Evolutionary conservation across 2,797 vertebrate genomes (phyloP).

Genomic region (Acanthopagrus latus): DNA sequence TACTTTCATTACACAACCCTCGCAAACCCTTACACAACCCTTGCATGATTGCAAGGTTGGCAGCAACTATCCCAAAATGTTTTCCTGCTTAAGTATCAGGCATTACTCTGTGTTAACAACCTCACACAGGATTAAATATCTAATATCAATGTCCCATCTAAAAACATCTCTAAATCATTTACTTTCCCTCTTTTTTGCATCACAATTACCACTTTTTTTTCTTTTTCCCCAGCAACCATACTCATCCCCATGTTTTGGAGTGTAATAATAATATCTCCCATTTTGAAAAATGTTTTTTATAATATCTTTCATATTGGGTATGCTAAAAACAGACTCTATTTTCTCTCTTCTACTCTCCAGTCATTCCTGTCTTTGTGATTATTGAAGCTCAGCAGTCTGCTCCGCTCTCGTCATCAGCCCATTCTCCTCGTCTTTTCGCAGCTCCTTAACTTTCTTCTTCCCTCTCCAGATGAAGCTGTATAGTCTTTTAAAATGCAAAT

Average conservation of each 20-base stretch:
- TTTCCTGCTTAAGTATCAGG: slow-evolving; percentile 76
- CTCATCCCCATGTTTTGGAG: slow-evolving; percentile 4
- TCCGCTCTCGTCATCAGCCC: slow-evolving; percentile 26
- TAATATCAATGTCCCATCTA: slow-evolving; percentile 67
- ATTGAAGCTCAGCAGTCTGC: slow-evolving; percentile 27
- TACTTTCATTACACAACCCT: slow-evolving; percentile 73
- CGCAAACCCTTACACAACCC: slow-evolving; percentile 65
- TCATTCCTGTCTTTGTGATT: slow-evolving; percentile 21
- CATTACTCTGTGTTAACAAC: slow-evolving; percentile 80
- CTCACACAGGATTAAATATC: slow-evolving; percentile 80
- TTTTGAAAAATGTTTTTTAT: slow-evolving; percentile 22
- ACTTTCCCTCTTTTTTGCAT: slow-evolving; percentile 37
- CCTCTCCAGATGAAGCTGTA: slow-evolving; percentile 78
- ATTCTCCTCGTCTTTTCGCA: slow-evolving; percentile 25
- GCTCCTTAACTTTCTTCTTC: slow-evolving; percentile 44
- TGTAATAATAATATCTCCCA: not conserved
- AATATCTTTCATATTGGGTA: slow-evolving; percentile 15
- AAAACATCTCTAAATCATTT: slow-evolving; percentile 44
- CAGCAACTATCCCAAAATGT: slow-evolving; percentile 69
- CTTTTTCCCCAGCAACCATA: slow-evolving; percentile 7
- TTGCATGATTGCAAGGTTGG: slow-evolving; percentile 73
- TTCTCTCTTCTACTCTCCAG: not conserved
- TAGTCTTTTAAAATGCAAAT: slow-evolving; percentile 88
- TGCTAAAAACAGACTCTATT: not conserved
- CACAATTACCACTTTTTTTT: slow-evolving; percentile 5